These are phyloP conservation scores for Spisula solida DNA, from an alignment of 2,888 invertebrate species.

Conservation along the genomic window DNA sequence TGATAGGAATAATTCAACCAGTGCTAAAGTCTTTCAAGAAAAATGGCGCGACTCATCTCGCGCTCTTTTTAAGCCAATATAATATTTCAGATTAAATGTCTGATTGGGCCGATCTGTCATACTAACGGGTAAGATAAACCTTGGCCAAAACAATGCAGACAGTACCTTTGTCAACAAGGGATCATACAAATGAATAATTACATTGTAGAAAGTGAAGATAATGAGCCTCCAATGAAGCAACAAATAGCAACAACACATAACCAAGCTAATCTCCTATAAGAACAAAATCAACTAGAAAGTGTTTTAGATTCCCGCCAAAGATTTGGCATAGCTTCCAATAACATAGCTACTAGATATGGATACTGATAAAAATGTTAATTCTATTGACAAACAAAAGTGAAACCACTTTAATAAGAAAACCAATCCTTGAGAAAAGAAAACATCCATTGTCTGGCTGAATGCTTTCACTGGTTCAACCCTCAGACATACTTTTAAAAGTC, in stretches of 20 bases:
- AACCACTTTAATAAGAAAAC: conserved; percentile 28
- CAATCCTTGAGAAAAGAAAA: conserved; percentile 18
- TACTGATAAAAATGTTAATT: conserved; percentile 22
- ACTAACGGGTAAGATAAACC: background rate
- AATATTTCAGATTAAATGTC: conserved; percentile 5
- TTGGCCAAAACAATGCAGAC: conserved; percentile 27
- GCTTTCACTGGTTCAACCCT: conserved; percentile 10
- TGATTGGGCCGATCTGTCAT: background rate
- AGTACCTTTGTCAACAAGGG: conserved; percentile 14
- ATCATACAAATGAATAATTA: conserved; percentile 20
- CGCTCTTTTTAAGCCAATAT: conserved; percentile 37
- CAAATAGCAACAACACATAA: conserved; percentile 5
- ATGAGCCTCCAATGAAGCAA: conserved; percentile 11
- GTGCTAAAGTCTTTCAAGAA: conserved; percentile 27
- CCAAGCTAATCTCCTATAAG: background rate
- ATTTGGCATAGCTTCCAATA: conserved; percentile 35
- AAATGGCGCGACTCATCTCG: conserved; percentile 43
- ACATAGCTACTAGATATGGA: conserved; percentile 6
- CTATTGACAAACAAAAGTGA: conserved; percentile 22
- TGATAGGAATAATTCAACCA: conserved; percentile 47
- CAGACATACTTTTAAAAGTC: conserved; percentile 6
- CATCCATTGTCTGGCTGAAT: conserved; percentile 3
- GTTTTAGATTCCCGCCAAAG: conserved; percentile 64
- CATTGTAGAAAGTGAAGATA: conserved; percentile 37
- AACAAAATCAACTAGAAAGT: background rate